Base-by-base conservation (phyloP, 1,140 invertebrate genomes). In the Drosophila ohnishii region DNA sequence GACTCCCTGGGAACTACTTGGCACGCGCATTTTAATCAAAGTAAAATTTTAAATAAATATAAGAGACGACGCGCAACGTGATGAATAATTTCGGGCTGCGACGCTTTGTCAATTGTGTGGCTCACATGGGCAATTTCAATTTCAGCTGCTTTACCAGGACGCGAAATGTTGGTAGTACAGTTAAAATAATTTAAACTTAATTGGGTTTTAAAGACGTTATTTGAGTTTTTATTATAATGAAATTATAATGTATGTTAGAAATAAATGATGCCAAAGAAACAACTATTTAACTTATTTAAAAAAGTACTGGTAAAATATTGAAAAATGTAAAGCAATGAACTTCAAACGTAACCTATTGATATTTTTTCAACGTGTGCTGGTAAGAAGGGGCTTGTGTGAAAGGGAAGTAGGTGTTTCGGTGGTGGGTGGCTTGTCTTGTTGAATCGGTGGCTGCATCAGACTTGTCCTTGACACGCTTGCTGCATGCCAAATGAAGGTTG, bases 1-100 rank as follows among this genome's bases (percentile, higher is more conserved):
- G 37, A 66, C 48, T 77, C 64, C 60, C 66, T 73, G 67, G 83
- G 45, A 82, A 74, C 66, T 67, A 59, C 66, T 82, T 79, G 74
- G 34, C 72, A 73, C 78, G 67, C 67, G 73, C 71, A 86, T 87
- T 87, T 86, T 87, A 83, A 79, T 88, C 82, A 87, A 87, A 86
- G 83, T 69, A 65, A 76, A 87, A 86, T 87, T 82, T 87, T 86
- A 86, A 79, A 86, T 86, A 86, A 87, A 86, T 86, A 83, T 87
- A 83, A 62, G 75, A 79, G 62, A 59, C 64, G 51, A 35, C 58
- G 51, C 28, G 40, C 64, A 60, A 75, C 58, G 62, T 65, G 59
- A 82, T 87, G 82, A 87, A 85, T 85, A 85, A 87, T 82, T 82
- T 85, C 9, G 58, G 25, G 40, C 48, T 35, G 34, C 47, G 37